These are phyloP conservation scores for Drosophila melanosoma DNA, from an alignment of 2,888 invertebrate genomes.

Conservation along the genomic window DNA sequence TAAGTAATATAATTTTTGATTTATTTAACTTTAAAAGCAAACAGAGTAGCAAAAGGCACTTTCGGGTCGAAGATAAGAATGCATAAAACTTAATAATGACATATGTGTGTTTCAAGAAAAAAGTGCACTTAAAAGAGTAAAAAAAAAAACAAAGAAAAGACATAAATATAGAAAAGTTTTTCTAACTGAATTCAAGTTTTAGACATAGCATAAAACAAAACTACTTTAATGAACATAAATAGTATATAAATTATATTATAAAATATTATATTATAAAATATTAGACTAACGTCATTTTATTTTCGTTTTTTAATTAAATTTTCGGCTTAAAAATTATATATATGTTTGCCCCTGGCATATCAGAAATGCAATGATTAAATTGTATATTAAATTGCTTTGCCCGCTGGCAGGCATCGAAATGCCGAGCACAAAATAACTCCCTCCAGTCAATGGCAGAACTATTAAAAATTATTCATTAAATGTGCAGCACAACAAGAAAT, in stretches of 20 bases:
- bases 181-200: neutral
- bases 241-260: too few species aligned
- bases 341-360: neutral
- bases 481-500: constrained; percentile 65
- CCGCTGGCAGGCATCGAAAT: neutral
- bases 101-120: constrained; percentile 46
- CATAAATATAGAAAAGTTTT: neutral
- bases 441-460: constrained; percentile 51
- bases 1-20: constrained; percentile 47
- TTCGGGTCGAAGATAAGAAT: constrained; percentile 5
- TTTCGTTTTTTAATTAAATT: neutral
- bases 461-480: constrained; percentile 78
- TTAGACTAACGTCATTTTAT: neutral
- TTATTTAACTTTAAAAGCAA: constrained; percentile 47
- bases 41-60: constrained; percentile 9
- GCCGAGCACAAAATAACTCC: constrained; percentile 19
- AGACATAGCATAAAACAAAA: neutral
- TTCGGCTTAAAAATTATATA: neutral
- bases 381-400: constrained; percentile 39
- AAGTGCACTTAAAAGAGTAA: constrained; percentile 18
- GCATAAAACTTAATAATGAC: constrained; percentile 45
- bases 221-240: neutral
- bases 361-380: constrained; percentile 29
- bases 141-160: neutral
- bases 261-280: too few species aligned